A percentile compares a stretch with the other conserved stretches of the same genome.
Evolutionary conservation across 1,140 invertebrate genomes (phyloP).

Genomic region (Phenacoccus solenopsis): DNA sequence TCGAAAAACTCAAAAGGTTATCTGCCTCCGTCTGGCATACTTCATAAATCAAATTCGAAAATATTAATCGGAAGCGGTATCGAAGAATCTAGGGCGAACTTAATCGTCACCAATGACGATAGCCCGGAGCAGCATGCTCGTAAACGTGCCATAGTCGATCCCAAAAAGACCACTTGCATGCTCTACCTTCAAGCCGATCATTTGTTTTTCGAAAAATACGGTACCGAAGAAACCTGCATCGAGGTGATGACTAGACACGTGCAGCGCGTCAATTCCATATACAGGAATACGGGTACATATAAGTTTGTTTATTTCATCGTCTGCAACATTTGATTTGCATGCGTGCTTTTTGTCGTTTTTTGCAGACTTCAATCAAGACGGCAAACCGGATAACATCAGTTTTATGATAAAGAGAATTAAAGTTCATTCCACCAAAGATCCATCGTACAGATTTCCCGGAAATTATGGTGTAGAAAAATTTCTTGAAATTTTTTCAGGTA

Average conservation of each 20-base stretch:
- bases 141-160: slow-evolving; percentile 60
- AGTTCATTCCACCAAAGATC: slow-evolving; percentile 73
- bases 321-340: background rate
- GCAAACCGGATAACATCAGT: slow-evolving; percentile 79
- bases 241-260: slow-evolving; percentile 90
- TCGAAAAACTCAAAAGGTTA: background rate
- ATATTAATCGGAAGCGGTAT: slow-evolving; percentile 24
- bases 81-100: slow-evolving; percentile 26
- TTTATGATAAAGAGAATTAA: slow-evolving; percentile 95
- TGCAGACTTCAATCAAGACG: slow-evolving; percentile 87
- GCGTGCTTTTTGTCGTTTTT: slow-evolving; percentile 29
- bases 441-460: slow-evolving; percentile 74
- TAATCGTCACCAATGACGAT: slow-evolving; percentile 23
- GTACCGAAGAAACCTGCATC: slow-evolving; percentile 84
- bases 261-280: slow-evolving; percentile 85
- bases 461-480: slow-evolving; percentile 92
- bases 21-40: background rate
- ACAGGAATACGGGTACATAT: slow-evolving; percentile 65
- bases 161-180: slow-evolving; percentile 56
- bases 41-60: background rate
- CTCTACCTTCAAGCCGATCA: slow-evolving; percentile 90
- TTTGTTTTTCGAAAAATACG: slow-evolving; percentile 82
- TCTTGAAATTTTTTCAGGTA: slow-evolving; percentile 81
- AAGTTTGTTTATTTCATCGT: background rate
- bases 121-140: slow-evolving; percentile 39